Conservation (phyloP, 2,888 invertebrate species). For the Apamea anceps region DNA sequence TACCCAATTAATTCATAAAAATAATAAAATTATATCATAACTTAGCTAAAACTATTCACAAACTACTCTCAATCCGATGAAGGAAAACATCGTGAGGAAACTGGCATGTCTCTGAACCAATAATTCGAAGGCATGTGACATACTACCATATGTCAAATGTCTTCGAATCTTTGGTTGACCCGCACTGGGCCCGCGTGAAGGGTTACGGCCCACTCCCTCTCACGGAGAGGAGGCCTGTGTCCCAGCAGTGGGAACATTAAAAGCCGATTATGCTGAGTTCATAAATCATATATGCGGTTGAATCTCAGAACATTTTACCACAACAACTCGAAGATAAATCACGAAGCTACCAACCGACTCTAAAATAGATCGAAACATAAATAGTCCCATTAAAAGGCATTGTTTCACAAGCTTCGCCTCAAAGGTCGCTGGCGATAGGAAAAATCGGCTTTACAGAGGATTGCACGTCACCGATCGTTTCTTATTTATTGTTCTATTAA, state of each 20-base stretch:
- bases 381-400: constrained; percentile 60
- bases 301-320: constrained; percentile 1
- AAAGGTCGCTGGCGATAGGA: constrained; percentile 45
- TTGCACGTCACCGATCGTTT: constrained; percentile 53
- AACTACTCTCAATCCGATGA: neutral
- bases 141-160: neutral
- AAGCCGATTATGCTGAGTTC: neutral
- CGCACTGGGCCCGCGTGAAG: too few species aligned
- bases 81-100: neutral
- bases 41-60: too few species aligned
- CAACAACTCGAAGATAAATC: constrained; percentile 30
- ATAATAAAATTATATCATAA: too few species aligned
- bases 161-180: too few species aligned
- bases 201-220: neutral
- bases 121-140: neutral
- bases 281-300: neutral
- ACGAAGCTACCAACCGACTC: constrained; percentile 5
- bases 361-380: constrained; percentile 51
- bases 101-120: neutral
- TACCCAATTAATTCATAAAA: too few species aligned
- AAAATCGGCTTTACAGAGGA: constrained; percentile 58
- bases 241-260: neutral
- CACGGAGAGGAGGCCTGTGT: neutral
- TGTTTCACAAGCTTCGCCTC: constrained; percentile 45
- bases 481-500: constrained; percentile 67